Base-by-base conservation (phyloP, 2,888 invertebrate genomes). In the Plebejus melissa region DNA sequence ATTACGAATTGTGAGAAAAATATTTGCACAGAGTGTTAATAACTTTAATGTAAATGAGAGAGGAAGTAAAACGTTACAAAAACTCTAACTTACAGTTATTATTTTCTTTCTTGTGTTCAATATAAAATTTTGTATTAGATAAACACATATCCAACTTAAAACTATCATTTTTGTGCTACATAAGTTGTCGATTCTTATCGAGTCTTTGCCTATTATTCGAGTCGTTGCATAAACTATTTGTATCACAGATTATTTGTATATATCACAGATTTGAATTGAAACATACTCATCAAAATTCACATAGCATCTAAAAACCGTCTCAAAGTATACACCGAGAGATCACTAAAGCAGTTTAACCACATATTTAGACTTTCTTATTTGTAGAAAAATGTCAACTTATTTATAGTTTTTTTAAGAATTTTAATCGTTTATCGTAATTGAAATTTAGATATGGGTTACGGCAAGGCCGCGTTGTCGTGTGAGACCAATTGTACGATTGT, bases 91-190 rank as follows among this genome's bases (percentile, higher is more conserved):
- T 36, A 75, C 32, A 4, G 11, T 16, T n/a, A 41, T 4, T 7
- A 57, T 77, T 77, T 76, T 80, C 81, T 82, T 86, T 82, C 82
- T 85, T 76, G 80, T 81, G 76, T 80, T 77, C 76, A 85, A 85
- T n/a, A 84, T 81, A 11, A 71, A 22, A 79, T 83, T 82, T 74
- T 84, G 82, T 13, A 85, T 76, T 41, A 86, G 77, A 77, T 88
- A 81, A 28, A 84, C 84, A 72, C 84, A 78, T 74, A 91, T 76
- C 92, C 92, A 92, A 81, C 87, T 87, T 78, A 89, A 76, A 38
- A 92, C 87, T 85, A 93, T 92, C 92, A 92, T 91, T 82, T 81
- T 87, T 76, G 81, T 78, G 75, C 65, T 79, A 76, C 79, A 81
- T 87, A 88, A 60, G 60, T 60, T 60, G 22, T 58, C 4, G 11